Base-by-base conservation (phyloP, 2,797 vertebrate species). In the Poecilia wingei region DNA sequence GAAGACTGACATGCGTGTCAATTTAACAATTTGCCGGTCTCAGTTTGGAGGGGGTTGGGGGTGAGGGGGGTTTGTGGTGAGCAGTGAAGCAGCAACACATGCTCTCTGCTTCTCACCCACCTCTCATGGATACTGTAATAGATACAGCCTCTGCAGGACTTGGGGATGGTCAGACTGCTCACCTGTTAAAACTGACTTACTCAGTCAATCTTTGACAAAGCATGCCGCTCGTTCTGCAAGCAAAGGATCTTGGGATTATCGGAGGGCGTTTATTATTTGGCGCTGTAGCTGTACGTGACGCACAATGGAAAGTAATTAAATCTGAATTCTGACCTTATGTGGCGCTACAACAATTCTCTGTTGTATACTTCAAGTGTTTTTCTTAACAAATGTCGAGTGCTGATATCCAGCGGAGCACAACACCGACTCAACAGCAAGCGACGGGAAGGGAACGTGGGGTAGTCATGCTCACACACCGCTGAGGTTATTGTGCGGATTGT, bases 11-110 rank as follows among this genome's bases (percentile, higher is more conserved):
- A 89, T 31, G 59, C 75, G 88, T 90, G 88, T 83, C 89, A 89
- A 93, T 93, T 92, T 85, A 93, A 93, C 92, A 92, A 91, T 89
- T 70, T 89, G 90, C 86, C 89, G 79, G 90, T 89, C 87, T 84
- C 83, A 81, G 87, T 87, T 89, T 82, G 77, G 89, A 88, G 87
- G 88, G 86, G 47, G 79, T 3, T 31, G 31, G 31, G 31, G 31
- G 31, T 31, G 31, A 31, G 31, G 31, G 31, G 31, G 31, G 31
- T 31, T 31, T 31, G 31, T 31, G 31, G 31, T 31, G 31, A 31
- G 91, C 93, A 87, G 79, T 81, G 82, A 83, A 92, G 92, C 92
- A 77, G 83, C 28, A 72, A 88, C 74, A 85, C 84, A 86, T 69
- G 90, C 86, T 85, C 85, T 41, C 89, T 88, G 88, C 86, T 80